Evolutionary conservation across 2,113 vertebrate species (phyloP).

Genomic region (Oryzias curvinotus): DNA sequence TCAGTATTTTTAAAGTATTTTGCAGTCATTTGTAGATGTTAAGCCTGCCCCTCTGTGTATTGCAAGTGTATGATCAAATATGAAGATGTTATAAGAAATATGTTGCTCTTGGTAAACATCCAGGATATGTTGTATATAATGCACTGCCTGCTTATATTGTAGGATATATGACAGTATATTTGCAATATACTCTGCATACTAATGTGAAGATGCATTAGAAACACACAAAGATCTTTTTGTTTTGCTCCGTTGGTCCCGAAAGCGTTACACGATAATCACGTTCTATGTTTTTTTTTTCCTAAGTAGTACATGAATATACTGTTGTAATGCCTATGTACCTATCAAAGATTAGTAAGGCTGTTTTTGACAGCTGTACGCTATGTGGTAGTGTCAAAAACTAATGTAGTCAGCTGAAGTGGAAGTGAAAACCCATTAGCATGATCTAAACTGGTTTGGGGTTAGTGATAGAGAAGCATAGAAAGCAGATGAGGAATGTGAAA

Average conservation of each 20-base stretch:
- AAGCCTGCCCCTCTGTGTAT: slow-evolving; percentile 49
- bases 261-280: slow-evolving; percentile 38
- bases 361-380: slow-evolving; percentile 14
- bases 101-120: slow-evolving; percentile 54
- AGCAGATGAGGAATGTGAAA: slow-evolving; percentile 20
- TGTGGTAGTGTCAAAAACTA: background rate
- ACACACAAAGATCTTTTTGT: slow-evolving; percentile 26
- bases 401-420: slow-evolving; percentile 7
- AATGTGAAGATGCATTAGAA: slow-evolving; percentile 51
- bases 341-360: slow-evolving; percentile 42
- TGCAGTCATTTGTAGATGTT: slow-evolving; percentile 59
- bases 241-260: slow-evolving; percentile 27
- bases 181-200: slow-evolving; percentile 62
- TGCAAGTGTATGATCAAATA: slow-evolving; percentile 59
- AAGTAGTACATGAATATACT: slow-evolving; percentile 51
- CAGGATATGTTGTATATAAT: slow-evolving; percentile 60
- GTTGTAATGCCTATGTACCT: slow-evolving; percentile 35
- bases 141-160: slow-evolving; percentile 61
- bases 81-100: slow-evolving; percentile 50
- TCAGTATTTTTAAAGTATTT: slow-evolving; percentile 65
- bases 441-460: slow-evolving; percentile 33
- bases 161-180: slow-evolving; percentile 68
- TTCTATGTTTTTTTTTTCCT: slow-evolving; percentile 31
- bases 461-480: slow-evolving; percentile 5
- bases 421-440: slow-evolving; percentile 38